These are phyloP conservation scores for Phlogophora meticulosa DNA, from an alignment of 2,888 invertebrate species.

Conservation along the genomic window DNA sequence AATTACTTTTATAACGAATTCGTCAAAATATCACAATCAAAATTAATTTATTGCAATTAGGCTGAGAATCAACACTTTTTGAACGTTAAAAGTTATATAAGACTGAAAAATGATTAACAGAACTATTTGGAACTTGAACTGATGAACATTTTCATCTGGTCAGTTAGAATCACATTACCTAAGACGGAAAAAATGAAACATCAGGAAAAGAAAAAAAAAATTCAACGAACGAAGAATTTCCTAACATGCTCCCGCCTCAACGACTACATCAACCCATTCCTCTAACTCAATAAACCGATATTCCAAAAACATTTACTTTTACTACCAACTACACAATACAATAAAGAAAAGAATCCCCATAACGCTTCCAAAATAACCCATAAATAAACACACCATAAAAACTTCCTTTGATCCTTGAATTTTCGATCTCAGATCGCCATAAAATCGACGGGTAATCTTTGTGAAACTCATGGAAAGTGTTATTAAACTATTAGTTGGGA, in stretches of 20 bases:
- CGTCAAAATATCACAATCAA: too few relatives aligned
- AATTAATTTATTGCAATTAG: too few relatives aligned
- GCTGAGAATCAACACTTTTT: too few relatives aligned
- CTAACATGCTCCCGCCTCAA: not conserved
- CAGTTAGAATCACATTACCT: too few relatives aligned
- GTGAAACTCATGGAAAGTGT: slow-evolving; percentile 57
- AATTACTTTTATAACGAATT: too few relatives aligned
- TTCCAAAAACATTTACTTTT: slow-evolving; percentile 49
- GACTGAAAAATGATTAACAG: too few relatives aligned
- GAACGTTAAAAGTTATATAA: too few relatives aligned
- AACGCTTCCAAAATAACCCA: slow-evolving; percentile 48
- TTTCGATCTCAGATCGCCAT: slow-evolving; percentile 60
- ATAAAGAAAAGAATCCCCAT: slow-evolving; percentile 48
- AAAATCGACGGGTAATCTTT: slow-evolving; percentile 61
- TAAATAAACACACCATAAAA: slow-evolving; percentile 62
- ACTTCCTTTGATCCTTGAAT: slow-evolving; percentile 55
- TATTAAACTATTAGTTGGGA: slow-evolving; percentile 66
- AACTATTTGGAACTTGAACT: too few relatives aligned
- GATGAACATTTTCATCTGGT: too few relatives aligned
- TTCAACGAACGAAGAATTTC: not conserved
- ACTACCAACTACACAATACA: slow-evolving; percentile 38
- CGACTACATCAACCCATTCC: slow-evolving; percentile 9
- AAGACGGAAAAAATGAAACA: too few relatives aligned
- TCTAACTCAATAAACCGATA: slow-evolving; percentile 33
- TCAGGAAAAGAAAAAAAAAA: too few relatives aligned